Base-by-base conservation (phyloP, 2,888 invertebrate genomes). In the Scaptomyza flava region DNA sequence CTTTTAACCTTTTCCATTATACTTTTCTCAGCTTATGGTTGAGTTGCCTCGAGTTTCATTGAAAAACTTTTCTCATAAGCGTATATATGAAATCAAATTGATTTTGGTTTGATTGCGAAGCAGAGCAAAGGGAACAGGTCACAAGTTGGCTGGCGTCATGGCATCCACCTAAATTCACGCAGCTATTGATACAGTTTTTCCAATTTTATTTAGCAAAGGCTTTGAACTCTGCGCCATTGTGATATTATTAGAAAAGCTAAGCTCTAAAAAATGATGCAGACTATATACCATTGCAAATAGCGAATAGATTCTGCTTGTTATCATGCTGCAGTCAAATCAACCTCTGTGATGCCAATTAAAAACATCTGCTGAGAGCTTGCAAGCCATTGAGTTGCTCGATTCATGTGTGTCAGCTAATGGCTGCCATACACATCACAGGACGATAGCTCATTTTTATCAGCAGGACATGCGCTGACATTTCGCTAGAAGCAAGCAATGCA, bases 21-120 rank as follows among this genome's bases (percentile, higher is more conserved):
- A 50, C 12, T 9, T 6, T 23, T 38, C 48, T 38, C 31, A 47
- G 47, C 48, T 46, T 52, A 41, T 43, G 51, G 47, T 9, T 46
- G 41, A 59, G 51, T 46, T 65, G 66, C 14, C 53, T 75, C 43
- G 57, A 66, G 51, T 68, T 84, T 69, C 81, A 84, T 87, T 68
- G 72, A 63, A 79, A 84, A 89, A 89, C 72, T 90, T 89, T 89
- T 75, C 76, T 62, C 73, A 87, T 89, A 78, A 90, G 74, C 75
- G 56, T 75, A 78, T 84, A 79, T 88, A 84, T 76, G 80, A 72
- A 72, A 79, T 84, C 73, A 77, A 89, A 89, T 84, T 79, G 84
- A 89, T 80, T 89, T 87, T 65, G 68, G 41, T 59, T 65, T 45
- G 52, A 62, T 66, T 61, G 43, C 8, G n/a, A 43, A 9, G 4